Conservation (phyloP, 2,113 vertebrate genomes). For the Dipodomys merriami region DNA sequence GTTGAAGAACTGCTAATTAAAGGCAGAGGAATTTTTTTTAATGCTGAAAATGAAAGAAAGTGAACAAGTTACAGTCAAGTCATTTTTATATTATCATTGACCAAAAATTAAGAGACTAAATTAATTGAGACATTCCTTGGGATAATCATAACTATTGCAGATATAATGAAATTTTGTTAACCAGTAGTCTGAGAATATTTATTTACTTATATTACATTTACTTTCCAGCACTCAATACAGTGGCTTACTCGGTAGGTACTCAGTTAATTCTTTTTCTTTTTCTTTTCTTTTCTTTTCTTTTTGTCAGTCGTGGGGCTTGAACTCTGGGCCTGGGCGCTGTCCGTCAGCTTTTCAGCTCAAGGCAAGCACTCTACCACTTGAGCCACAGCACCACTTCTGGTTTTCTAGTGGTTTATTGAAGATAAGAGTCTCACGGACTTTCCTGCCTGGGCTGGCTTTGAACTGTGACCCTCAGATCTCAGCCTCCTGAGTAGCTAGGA, state of each 20-base stretch:
- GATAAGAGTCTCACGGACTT: too few species aligned
- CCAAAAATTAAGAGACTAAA: background rate
- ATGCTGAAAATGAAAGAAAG: constrained; percentile 20
- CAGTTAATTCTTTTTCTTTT: background rate
- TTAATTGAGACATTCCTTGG: constrained; percentile 35
- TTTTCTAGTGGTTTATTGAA: too few species aligned
- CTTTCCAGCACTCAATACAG: background rate
- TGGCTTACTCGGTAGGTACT: background rate
- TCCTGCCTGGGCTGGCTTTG: too few species aligned
- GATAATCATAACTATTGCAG: background rate
- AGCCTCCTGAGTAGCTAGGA: too few species aligned
- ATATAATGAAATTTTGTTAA: background rate
- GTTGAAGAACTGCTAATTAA: background rate
- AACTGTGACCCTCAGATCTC: too few species aligned
- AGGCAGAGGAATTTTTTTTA: background rate
- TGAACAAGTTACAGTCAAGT: background rate
- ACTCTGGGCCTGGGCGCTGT: too few species aligned
- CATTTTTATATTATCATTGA: background rate
- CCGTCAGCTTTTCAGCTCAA: too few species aligned
- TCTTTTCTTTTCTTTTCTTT: too few species aligned
- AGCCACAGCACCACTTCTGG: too few species aligned
- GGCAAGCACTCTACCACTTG: too few species aligned
- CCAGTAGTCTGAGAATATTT: constrained; percentile 15
- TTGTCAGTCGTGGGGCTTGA: too few species aligned
- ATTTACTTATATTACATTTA: constrained; percentile 11